phyloP scores from a whole-genome alignment of 2,888 invertebrate genomes.

The Spodoptera exigua region DNA sequence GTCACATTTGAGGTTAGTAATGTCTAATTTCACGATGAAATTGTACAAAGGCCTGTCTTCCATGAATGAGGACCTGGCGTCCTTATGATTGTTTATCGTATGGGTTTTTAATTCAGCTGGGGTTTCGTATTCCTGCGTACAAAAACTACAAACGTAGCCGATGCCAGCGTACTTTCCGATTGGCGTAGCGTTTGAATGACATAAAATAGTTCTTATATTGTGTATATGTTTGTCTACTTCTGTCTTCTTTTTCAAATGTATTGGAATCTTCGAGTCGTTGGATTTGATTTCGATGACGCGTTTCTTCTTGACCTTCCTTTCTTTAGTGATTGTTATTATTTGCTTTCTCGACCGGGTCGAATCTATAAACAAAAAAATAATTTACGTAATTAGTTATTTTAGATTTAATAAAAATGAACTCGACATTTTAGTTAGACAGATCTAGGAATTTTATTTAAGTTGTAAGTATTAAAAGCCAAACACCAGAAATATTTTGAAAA shows the following conservation, averaged over 20 bases:
- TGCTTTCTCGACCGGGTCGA: slow-evolving; percentile 38
- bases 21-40: slow-evolving; percentile 71
- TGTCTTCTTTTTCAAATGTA: slow-evolving; percentile 38
- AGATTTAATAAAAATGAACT: not conserved
- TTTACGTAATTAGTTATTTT: slow-evolving; percentile 2
- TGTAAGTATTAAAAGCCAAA: too few species aligned
- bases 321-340: slow-evolving; percentile 14
- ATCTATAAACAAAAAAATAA: slow-evolving; percentile 23
- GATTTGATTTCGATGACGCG: slow-evolving; percentile 35
- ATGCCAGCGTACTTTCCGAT: slow-evolving; percentile 71
- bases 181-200: slow-evolving; percentile 78
- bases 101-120: slow-evolving; percentile 73
- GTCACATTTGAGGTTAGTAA: slow-evolving; percentile 67
- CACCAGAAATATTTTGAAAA: too few species aligned
- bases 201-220: slow-evolving; percentile 71
- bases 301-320: slow-evolving; percentile 19
- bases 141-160: slow-evolving; percentile 76
- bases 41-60: slow-evolving; percentile 54
- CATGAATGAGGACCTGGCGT: slow-evolving; percentile 69
- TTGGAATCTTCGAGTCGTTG: not conserved
- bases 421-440: too few species aligned
- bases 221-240: slow-evolving; percentile 66
- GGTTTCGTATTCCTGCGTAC: slow-evolving; percentile 66
- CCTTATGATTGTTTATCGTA: slow-evolving; percentile 64
- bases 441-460: too few species aligned